These are phyloP conservation scores for Corydoras sp. DNA, from an alignment of 2,113 vertebrate species.

Conservation along the genomic window DNA sequence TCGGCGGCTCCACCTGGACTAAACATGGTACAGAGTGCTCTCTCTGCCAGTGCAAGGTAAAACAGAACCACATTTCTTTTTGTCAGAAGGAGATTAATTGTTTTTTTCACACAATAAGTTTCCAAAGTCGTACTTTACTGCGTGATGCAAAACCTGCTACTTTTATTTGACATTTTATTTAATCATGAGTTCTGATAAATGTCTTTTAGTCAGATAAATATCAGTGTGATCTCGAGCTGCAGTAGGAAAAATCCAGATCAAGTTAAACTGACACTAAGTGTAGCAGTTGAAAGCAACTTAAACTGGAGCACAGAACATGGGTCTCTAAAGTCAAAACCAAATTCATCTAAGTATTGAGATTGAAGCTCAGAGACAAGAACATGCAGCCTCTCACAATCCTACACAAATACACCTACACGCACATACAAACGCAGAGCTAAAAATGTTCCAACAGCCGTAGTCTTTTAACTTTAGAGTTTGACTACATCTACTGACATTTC, in stretches of 20 bases:
- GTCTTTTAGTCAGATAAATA: too few relatives aligned
- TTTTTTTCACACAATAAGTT: neutral
- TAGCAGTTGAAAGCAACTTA: neutral
- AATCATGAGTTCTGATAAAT: too few relatives aligned
- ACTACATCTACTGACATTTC: neutral
- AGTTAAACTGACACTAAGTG: neutral
- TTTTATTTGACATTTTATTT: too few relatives aligned
- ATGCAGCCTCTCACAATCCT: neutral
- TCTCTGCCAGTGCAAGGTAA: constrained; percentile 90
- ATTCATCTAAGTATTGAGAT: constrained; percentile 24
- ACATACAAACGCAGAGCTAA: neutral
- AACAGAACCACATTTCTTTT: neutral
- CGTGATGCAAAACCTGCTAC: too few relatives aligned
- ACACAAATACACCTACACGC: constrained; percentile 16
- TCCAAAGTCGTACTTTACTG: too few relatives aligned
- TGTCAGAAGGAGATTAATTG: neutral
- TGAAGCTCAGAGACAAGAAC: neutral
- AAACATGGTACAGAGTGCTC: constrained; percentile 94
- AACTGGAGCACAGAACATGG: constrained; percentile 8
- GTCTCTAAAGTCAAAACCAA: constrained; percentile 11
- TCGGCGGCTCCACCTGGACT: constrained; percentile 95
- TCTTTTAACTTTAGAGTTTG: too few relatives aligned
- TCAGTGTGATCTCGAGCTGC: too few relatives aligned
- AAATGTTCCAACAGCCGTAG: neutral
- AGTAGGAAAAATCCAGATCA: too few relatives aligned